Conservation (phyloP, 2,797 vertebrate genomes). For the Lagorchestes hirsutus region DNA sequence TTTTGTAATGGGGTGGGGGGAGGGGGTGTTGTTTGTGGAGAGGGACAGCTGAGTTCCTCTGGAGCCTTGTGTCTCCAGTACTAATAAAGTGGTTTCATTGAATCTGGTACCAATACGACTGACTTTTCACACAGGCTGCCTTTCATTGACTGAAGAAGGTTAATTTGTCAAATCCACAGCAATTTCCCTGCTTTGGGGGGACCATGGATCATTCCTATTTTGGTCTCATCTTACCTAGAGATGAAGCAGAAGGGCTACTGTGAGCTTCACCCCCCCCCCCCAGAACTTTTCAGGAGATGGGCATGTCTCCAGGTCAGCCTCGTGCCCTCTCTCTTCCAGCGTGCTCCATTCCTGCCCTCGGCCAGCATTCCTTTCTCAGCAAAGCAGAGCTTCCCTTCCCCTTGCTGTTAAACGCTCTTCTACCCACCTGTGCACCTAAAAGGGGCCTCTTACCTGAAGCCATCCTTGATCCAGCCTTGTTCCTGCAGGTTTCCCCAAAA, state of each 20-base stretch:
- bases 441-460: not conserved
- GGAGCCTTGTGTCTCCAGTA: too few species aligned
- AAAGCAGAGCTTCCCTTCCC: too few species aligned
- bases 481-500: not conserved
- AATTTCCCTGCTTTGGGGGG: not conserved
- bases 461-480: not conserved
- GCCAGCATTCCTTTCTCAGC: not conserved
- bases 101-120: not conserved
- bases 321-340: too few species aligned
- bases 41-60: too few species aligned
- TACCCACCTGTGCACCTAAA: not conserved
- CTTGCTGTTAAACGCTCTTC: not conserved
- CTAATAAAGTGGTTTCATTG: too few species aligned
- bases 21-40: not conserved
- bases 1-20: not conserved
- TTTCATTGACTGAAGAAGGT: not conserved
- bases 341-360: too few species aligned
- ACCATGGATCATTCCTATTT: not conserved
- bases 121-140: not conserved
- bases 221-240: not conserved
- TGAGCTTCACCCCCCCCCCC: not conserved
- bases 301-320: too few species aligned
- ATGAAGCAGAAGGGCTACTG: not conserved
- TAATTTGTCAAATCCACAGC: not conserved
- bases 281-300: not conserved